Evolutionary conservation across 2,113 vertebrate genomes (phyloP).

Genomic region (Hypocryptadius cinnamomeus): DNA sequence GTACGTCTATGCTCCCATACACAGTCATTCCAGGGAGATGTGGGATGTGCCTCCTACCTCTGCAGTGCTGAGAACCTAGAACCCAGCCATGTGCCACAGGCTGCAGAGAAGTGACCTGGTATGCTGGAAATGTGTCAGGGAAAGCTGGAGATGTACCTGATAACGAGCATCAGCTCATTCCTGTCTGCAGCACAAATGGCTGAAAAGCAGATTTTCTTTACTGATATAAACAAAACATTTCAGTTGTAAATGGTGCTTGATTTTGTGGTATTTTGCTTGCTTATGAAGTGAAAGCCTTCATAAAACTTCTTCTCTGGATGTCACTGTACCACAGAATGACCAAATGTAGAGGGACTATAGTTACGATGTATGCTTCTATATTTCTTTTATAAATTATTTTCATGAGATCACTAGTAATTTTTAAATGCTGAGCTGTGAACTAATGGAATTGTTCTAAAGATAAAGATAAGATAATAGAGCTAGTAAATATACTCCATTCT

Average conservation of each 20-base stretch:
- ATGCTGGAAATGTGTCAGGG: not conserved
- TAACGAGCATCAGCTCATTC: not conserved
- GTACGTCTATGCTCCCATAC: accelerated
- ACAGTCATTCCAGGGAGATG: not conserved
- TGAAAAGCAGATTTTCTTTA: not conserved
- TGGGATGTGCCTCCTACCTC: not conserved
- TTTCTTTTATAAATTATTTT: not conserved
- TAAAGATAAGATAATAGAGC: not conserved
- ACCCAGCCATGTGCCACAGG: not conserved
- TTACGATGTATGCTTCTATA: not conserved
- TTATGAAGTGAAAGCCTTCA: not conserved
- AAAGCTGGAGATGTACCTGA: not conserved
- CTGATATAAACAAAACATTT: not conserved
- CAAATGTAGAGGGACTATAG: not conserved
- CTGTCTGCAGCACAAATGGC: not conserved
- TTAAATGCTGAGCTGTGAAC: not conserved
- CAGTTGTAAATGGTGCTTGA: not conserved
- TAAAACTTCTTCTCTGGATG: not conserved
- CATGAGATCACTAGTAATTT: not conserved
- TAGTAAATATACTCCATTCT: not conserved
- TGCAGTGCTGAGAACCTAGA: not conserved
- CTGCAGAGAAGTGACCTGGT: not conserved
- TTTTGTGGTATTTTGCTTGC: not conserved
- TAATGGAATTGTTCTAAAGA: not conserved
- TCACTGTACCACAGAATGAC: not conserved